These are phyloP conservation scores for Phataginus tricuspis DNA, from an alignment of 2,797 vertebrate species.

Conservation along the genomic window DNA sequence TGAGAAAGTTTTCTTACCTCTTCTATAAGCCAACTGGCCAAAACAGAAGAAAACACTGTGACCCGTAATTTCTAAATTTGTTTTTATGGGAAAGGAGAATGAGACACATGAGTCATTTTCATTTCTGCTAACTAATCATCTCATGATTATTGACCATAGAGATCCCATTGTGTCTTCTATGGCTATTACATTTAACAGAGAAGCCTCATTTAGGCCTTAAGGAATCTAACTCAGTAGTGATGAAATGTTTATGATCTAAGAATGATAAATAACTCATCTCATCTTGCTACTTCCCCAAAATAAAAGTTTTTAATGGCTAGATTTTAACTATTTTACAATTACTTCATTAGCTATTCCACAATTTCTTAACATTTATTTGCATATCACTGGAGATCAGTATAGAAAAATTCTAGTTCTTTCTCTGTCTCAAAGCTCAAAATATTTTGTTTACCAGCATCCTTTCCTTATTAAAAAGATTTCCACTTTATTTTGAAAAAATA, in stretches of 20 bases:
- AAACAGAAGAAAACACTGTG: not conserved
- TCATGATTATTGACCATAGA: not conserved
- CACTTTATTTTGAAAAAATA: conserved; percentile 1
- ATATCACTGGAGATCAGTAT: not conserved
- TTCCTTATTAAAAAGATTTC: conserved; percentile 12
- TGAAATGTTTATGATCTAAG: conserved; percentile 5
- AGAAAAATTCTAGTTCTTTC: not conserved
- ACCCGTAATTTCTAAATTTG: not conserved
- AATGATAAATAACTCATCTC: not conserved
- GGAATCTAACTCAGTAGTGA: not conserved
- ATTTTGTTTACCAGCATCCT: not conserved
- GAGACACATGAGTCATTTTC: not conserved
- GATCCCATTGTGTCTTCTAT: not conserved
- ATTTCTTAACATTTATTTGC: not conserved
- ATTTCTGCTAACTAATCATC: not conserved
- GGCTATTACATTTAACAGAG: not conserved
- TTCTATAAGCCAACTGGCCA: not conserved
- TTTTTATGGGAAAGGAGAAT: not conserved
- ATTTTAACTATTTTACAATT: not conserved
- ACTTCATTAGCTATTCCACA: not conserved
- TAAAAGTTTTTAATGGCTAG: not conserved
- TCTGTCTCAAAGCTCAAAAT: not conserved
- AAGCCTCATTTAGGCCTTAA: not conserved
- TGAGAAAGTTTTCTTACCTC: not conserved
- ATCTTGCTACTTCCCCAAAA: not conserved